phyloP scores from a whole-genome alignment of 1,140 invertebrate species.

The Globodera rostochiensis region DNA sequence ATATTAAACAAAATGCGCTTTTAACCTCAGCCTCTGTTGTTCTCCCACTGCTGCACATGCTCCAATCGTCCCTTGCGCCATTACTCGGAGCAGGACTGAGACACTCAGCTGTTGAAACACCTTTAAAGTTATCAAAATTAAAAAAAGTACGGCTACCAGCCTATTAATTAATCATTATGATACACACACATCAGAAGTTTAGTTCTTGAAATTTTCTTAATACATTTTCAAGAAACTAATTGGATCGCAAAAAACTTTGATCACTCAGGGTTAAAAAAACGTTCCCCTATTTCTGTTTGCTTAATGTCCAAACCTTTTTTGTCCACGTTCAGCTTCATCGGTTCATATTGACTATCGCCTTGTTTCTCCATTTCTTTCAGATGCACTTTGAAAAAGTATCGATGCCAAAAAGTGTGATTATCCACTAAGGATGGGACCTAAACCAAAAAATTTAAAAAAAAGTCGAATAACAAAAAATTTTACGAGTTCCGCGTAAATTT shows the following conservation, averaged over 20 bases:
- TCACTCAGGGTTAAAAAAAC: no score
- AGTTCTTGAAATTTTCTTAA: no score
- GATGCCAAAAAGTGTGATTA: constrained; percentile 58
- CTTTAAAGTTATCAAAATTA: background rate
- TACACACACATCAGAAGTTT: no score
- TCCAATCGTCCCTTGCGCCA: constrained; percentile 37
- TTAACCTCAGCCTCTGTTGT: constrained; percentile 24
- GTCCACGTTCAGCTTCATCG: background rate
- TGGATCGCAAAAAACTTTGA: no score
- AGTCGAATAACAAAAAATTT: constrained; percentile 3
- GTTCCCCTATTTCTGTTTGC: background rate
- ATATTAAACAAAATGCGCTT: background rate
- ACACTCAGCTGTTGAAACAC: background rate
- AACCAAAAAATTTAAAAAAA: constrained; percentile 30
- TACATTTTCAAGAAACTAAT: no score
- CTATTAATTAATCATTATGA: no score
- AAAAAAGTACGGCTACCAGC: no score
- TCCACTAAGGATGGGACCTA: constrained; percentile 54
- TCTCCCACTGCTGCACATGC: constrained; percentile 41
- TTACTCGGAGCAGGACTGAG: constrained; percentile 33
- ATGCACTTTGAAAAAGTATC: constrained; percentile 60
- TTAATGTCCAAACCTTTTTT: background rate
- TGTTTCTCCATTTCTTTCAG: constrained; percentile 46
- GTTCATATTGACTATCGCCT: background rate
- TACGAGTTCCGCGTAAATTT: constrained; percentile 53